Percentiles rank a stretch among this genome's conserved stretches.
phyloP scores from a whole-genome alignment of 1,140 invertebrate genomes.

The Habropoda laboriosa region DNA sequence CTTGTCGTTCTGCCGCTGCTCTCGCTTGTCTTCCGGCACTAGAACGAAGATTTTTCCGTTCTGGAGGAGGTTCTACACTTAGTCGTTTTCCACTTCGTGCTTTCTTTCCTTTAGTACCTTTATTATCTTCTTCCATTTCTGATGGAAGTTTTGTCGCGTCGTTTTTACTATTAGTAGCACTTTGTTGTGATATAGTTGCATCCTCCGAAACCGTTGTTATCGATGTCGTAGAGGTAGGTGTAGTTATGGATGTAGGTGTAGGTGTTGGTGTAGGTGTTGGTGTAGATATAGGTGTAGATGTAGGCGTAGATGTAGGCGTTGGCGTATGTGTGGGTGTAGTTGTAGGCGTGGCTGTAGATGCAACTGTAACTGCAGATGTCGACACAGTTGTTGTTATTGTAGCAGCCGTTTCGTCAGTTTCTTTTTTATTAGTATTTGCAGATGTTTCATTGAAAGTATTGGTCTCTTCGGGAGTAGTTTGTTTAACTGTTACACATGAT shows the following conservation, averaged over 20 bases:
- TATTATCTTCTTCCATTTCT: conserved; percentile 74
- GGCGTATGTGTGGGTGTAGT: neutral
- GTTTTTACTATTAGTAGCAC: conserved; percentile 29
- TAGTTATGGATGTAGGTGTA: neutral
- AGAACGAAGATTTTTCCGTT: conserved; percentile 80
- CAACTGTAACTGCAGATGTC: conserved; percentile 9
- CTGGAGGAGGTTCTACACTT: conserved; percentile 76
- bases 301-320: neutral
- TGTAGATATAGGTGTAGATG: neutral
- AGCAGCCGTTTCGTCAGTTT: conserved; percentile 28
- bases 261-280: conserved; percentile 20
- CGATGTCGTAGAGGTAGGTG: conserved; percentile 17
- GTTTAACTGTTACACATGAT: conserved; percentile 3
- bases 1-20: conserved; percentile 79
- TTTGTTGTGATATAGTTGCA: conserved; percentile 39
- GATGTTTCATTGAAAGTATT: conserved; percentile 20
- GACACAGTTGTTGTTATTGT: conserved; percentile 2
- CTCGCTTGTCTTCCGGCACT: conserved; percentile 80
- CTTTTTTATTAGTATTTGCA: conserved; percentile 49
- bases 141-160: conserved; percentile 46
- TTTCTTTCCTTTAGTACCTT: conserved; percentile 75
- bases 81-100: conserved; percentile 75
- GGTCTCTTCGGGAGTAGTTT: conserved; percentile 33
- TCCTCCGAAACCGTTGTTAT: conserved; percentile 21
- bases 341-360: conserved; percentile 16